Percentiles rank a stretch among this genome's conserved stretches.
These are phyloP conservation scores for Heterodera carotae DNA, from an alignment of 1,140 invertebrate species.

Conservation along the genomic window DNA sequence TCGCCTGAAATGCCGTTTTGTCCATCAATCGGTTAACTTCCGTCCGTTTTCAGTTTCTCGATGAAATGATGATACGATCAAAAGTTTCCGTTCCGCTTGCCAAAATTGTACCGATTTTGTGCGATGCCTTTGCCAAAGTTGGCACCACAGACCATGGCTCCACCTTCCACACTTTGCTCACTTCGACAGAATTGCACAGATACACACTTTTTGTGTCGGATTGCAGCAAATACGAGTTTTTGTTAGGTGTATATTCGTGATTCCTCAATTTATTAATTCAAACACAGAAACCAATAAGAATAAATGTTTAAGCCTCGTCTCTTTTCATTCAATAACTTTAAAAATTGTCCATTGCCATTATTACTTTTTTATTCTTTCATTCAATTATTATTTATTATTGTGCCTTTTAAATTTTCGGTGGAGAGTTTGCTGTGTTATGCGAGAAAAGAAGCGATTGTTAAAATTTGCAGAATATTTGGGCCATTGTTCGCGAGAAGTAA, in stretches of 20 bases:
- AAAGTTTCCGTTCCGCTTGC: constrained; percentile 41
- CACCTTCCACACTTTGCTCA: constrained; percentile 47
- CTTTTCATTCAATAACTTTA: constrained; percentile 17
- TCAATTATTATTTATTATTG: not conserved
- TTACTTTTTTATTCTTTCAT: not conserved
- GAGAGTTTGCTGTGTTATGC: constrained; percentile 26
- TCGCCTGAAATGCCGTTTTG: too few species aligned
- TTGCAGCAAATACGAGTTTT: not conserved
- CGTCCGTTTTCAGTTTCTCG: constrained; percentile 24
- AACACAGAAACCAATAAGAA: too few species aligned
- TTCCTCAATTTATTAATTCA: not conserved
- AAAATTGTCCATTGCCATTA: constrained; percentile 12
- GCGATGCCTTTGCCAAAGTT: constrained; percentile 45
- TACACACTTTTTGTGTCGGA: constrained; percentile 34
- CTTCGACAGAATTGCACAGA: constrained; percentile 52
- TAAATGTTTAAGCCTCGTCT: too few species aligned
- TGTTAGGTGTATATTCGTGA: not conserved
- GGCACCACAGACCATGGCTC: constrained; percentile 41
- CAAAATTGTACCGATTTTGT: constrained; percentile 50
- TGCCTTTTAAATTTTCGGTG: not conserved
- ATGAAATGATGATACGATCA: constrained; percentile 25
- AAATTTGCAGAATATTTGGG: constrained; percentile 52
- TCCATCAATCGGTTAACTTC: too few species aligned
- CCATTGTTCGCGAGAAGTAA: constrained; percentile 52
- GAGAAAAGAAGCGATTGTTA: constrained; percentile 41